phyloP scores from a whole-genome alignment of 2,797 vertebrate genomes.

The Tinamus major region DNA sequence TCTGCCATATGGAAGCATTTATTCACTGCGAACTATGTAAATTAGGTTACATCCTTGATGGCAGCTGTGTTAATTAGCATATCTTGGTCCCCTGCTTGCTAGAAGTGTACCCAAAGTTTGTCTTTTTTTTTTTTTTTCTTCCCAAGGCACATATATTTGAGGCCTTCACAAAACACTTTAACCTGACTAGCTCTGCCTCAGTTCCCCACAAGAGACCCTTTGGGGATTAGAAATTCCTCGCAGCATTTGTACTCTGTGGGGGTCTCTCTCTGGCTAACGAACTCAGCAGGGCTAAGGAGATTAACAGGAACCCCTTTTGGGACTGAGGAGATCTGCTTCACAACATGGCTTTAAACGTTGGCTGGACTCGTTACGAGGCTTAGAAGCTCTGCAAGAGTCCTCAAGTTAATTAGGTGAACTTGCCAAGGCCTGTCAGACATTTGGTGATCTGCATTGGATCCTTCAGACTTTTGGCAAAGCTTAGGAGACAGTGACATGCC shows the following conservation, averaged over 20 bases:
- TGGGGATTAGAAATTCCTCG: not conserved
- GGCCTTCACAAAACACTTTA: not conserved
- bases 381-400: slow-evolving; percentile 36
- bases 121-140: not conserved
- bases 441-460: not conserved
- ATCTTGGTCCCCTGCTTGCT: slow-evolving; percentile 36
- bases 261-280: not conserved
- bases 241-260: not conserved
- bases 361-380: not conserved
- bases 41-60: slow-evolving; percentile 69
- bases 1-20: slow-evolving; percentile 72
- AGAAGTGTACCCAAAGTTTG: slow-evolving; percentile 25
- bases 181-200: not conserved
- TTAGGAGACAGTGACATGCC: not conserved
- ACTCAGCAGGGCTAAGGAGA: not conserved
- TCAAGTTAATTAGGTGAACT: slow-evolving; percentile 58
- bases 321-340: not conserved
- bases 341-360: slow-evolving; percentile 17
- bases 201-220: not conserved
- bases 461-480: slow-evolving; percentile 63
- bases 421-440: slow-evolving; percentile 61
- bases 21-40: slow-evolving; percentile 68
- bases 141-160: not conserved
- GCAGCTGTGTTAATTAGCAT: slow-evolving; percentile 64
- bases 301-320: not conserved